phyloP scores from a whole-genome alignment of 2,113 vertebrate genomes.

The Opisthocomus hoazin region DNA sequence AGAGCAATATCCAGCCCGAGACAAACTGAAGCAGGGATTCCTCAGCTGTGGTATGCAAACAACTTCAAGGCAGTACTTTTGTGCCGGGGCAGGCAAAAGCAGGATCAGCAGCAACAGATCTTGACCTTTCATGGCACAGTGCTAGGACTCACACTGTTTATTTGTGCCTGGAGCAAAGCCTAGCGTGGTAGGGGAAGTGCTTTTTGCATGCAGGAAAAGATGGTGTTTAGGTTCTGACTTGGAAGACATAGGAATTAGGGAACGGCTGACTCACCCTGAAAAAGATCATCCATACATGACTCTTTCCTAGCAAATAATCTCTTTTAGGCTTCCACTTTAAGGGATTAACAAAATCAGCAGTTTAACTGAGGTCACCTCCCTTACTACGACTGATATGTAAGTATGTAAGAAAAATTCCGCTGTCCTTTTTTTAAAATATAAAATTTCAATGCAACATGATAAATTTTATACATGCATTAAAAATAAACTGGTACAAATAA shows the following conservation, averaged over 20 bases:
- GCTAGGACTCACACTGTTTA: constrained; percentile 7
- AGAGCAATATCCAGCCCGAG: neutral
- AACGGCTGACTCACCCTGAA: constrained; percentile 1
- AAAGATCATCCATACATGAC: neutral
- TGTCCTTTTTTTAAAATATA: neutral
- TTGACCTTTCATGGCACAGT: constrained; percentile 2
- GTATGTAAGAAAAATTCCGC: neutral
- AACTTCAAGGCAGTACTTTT: neutral
- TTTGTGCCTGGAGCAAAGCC: constrained; percentile 47
- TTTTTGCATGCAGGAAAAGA: neutral
- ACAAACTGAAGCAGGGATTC: neutral
- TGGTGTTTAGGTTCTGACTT: neutral
- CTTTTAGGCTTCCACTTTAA: neutral
- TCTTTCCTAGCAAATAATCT: neutral
- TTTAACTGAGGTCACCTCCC: neutral
- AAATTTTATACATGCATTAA: neutral
- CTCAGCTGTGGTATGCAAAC: neutral
- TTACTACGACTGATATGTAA: accelerated
- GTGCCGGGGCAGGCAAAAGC: neutral
- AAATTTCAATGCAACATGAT: neutral
- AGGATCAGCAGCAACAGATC: neutral
- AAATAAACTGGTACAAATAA: neutral
- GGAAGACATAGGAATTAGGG: neutral
- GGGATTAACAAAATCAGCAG: neutral
- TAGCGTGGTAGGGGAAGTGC: neutral